Evolutionary conservation across 30 jellyfish, hydroid and myxozoan genomes (phyloP), one percentile per base, ranked within the genome.

Genomic region (Chironex yamaguchii): DNA sequence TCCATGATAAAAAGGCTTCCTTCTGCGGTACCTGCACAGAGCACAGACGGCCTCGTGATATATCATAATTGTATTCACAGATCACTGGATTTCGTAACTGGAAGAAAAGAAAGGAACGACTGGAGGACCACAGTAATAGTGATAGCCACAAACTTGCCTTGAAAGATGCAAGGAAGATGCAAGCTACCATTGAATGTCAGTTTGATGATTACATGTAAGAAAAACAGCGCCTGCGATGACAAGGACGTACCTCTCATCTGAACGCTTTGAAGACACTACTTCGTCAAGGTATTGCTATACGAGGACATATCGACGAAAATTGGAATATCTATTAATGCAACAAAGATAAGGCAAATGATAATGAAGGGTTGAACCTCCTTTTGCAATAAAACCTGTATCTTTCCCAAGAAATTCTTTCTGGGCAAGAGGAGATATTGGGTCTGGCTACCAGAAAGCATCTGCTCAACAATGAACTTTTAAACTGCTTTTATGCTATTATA

Each of bases 11-110:
- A 66, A 66, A 66, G 80, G 80, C 80, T 66, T n/a, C 80, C 80
- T 66, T 71, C n/a, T 71, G 85, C 85, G 76, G 85, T 21, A 71
- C 36, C 33, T 71, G 85, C 85, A 71, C 85, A 2, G 34, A 71
- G 74, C 11, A 71, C 69, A 71, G 23, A 36, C 70, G 36, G 85
- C 85, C 77, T 4, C 85, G 12, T 71, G 70, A 36, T 71, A 70
- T 70, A 21, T 71, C 85, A 71, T 48, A 71, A 32, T 71, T 33
- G 77, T 71, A 71, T 71, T 34, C 74, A 71, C 70, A 25, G 74
- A 71, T 71, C 85, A 71, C 77, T 32, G 85, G 85, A 71, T 71
- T 71, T 71, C 85, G 85, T 21, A 71, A 71, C 85, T 71, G 85
- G 85, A 71, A 71, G 85, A 71, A 71, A 34, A 36, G 85, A 71